Evolutionary conservation across 1,140 invertebrate species (phyloP).

Genomic region (Zaprionus camerounensis): DNA sequence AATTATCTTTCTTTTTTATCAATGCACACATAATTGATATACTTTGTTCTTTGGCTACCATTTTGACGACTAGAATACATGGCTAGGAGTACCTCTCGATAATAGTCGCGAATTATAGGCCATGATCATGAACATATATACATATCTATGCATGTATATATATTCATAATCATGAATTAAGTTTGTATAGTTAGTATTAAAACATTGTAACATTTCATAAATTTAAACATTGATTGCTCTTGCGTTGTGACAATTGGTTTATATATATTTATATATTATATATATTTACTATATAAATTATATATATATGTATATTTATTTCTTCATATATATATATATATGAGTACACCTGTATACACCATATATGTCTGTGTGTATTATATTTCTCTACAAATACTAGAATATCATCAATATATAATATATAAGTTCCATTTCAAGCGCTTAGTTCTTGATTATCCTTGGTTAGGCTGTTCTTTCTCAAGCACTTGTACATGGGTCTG

Average conservation of each 20-base stretch:
- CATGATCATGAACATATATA: slow-evolving; percentile 31
- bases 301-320: slow-evolving; percentile 31
- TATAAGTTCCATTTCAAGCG: slow-evolving; percentile 22
- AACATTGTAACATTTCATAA: slow-evolving; percentile 78
- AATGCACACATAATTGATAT: slow-evolving; percentile 15
- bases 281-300: slow-evolving; percentile 41
- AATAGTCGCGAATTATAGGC: slow-evolving; percentile 29
- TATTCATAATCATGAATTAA: slow-evolving; percentile 25
- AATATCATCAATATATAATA: slow-evolving; percentile 14
- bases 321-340: slow-evolving; percentile 26
- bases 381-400: slow-evolving; percentile 14
- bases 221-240: slow-evolving; percentile 80
- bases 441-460: slow-evolving; percentile 57
- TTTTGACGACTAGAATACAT: slow-evolving; percentile 35
- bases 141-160: slow-evolving; percentile 25
- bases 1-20: not conserved
- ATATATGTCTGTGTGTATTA: slow-evolving; percentile 45
- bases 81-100: slow-evolving; percentile 54
- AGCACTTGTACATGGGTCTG: slow-evolving; percentile 2
- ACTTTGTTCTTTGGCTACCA: slow-evolving; percentile 4
- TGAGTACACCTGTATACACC: slow-evolving; percentile 55
- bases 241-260: slow-evolving; percentile 78
- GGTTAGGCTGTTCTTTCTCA: slow-evolving; percentile 18
- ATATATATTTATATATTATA: slow-evolving; percentile 56
- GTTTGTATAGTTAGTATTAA: slow-evolving; percentile 57